Conservation (phyloP, 2,797 vertebrate species). For the Karalla daura region DNA sequence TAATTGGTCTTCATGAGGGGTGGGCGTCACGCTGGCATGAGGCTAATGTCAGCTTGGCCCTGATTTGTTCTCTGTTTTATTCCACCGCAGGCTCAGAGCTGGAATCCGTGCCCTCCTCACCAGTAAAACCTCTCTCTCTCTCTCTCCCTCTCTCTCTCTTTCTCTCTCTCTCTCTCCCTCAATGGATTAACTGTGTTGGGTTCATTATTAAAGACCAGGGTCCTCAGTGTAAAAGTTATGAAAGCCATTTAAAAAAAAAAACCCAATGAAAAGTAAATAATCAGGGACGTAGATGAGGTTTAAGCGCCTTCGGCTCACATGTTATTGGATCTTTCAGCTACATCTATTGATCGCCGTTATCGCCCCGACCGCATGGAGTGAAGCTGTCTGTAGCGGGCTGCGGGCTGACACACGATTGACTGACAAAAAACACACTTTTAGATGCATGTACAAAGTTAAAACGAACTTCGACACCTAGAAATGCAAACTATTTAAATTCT, state of each 20-base stretch:
- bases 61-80: slow-evolving; percentile 64
- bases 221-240: slow-evolving; percentile 37
- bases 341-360: too few species aligned
- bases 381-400: too few species aligned
- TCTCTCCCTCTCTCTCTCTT: too few species aligned
- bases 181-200: slow-evolving; percentile 47
- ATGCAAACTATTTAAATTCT: too few species aligned
- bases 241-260: slow-evolving; percentile 35
- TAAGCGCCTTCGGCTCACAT: too few species aligned
- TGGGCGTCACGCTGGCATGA: slow-evolving; percentile 48
- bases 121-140: slow-evolving; percentile 29
- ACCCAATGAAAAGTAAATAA: slow-evolving; percentile 24
- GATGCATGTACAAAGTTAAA: too few species aligned
- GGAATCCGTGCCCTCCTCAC: slow-evolving; percentile 37
- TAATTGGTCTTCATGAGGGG: slow-evolving; percentile 72
- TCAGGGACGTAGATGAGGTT: neutral
- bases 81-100: slow-evolving; percentile 32
- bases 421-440: too few species aligned
- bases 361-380: too few species aligned
- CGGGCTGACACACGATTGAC: too few species aligned
- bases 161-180: too few species aligned
- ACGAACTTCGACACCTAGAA: too few species aligned
- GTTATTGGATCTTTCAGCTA: too few species aligned
- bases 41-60: slow-evolving; percentile 73
- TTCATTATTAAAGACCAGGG: slow-evolving; percentile 46